Evolutionary conservation across 2,888 invertebrate genomes (phyloP).

Genomic region (Habrosyne pyritoides): DNA sequence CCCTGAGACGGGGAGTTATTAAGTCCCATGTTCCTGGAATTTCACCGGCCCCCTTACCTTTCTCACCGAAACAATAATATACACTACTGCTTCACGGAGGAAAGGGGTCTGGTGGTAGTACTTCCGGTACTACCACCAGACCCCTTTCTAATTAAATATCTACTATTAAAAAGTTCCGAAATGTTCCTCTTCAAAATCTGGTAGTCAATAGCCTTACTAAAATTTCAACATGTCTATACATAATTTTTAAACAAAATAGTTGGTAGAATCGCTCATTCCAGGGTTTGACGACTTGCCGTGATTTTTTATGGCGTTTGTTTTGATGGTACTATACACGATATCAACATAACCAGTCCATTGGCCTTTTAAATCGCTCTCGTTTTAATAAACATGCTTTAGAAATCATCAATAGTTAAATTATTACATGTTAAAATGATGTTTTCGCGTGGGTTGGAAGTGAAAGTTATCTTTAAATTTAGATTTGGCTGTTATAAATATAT

Average conservation of each 20-base stretch:
- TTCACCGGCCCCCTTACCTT: too few relatives aligned
- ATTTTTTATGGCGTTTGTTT: slow-evolving; percentile 21
- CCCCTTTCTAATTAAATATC: neutral
- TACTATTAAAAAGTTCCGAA: too few relatives aligned
- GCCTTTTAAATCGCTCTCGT: slow-evolving; percentile 22
- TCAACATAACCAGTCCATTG: slow-evolving; percentile 8
- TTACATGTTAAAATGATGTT: neutral
- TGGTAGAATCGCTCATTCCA: neutral
- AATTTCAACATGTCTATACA: neutral
- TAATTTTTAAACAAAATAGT: neutral
- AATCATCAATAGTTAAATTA: neutral
- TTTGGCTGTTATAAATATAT: neutral
- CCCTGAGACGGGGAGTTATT: too few relatives aligned
- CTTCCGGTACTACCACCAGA: neutral
- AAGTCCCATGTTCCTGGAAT: too few relatives aligned
- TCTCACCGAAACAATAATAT: too few relatives aligned
- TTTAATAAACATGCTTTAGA: slow-evolving; percentile 5
- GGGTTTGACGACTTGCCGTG: neutral
- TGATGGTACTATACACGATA: slow-evolving; percentile 25
- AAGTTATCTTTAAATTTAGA: neutral
- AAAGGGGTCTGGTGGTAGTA: too few relatives aligned
- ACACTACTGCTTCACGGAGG: too few relatives aligned
- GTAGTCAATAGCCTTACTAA: neutral
- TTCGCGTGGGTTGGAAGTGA: neutral
- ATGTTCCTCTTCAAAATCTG: too few relatives aligned